A percentile compares a stretch with the other conserved stretches of the same genome.
These are phyloP conservation scores for Strigops habroptila DNA, from an alignment of 2,113 vertebrate genomes.

Conservation along the genomic window DNA sequence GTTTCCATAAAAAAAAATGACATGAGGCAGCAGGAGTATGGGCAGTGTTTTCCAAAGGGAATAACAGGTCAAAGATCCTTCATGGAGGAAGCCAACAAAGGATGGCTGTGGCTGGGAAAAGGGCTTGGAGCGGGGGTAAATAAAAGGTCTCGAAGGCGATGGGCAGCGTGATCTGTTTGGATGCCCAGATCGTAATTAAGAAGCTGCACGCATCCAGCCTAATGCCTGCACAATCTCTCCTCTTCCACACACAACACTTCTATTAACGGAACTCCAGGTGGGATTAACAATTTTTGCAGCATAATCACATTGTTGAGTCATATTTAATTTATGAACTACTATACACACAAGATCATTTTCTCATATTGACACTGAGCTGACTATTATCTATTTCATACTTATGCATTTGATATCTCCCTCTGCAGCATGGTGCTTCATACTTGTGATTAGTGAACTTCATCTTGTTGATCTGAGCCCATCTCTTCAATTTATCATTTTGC, in stretches of 20 bases:
- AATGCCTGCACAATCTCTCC: neutral
- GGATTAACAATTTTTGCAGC: conserved; percentile 17
- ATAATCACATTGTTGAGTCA: conserved; percentile 43
- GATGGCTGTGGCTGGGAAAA: neutral
- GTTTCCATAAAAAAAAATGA: neutral
- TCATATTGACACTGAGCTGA: neutral
- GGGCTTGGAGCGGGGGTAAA: neutral
- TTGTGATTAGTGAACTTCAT: conserved; percentile 45
- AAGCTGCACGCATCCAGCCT: neutral
- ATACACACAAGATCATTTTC: conserved; percentile 22
- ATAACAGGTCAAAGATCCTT: neutral
- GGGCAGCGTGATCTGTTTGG: neutral
- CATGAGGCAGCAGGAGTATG: neutral
- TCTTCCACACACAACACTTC: neutral
- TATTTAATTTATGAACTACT: conserved; percentile 51
- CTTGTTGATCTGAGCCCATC: conserved; percentile 26
- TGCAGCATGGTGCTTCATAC: neutral
- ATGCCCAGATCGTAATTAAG: neutral
- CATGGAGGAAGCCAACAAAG: neutral
- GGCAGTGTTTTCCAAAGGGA: neutral
- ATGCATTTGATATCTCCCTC: conserved; percentile 22
- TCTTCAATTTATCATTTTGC: conserved; percentile 20
- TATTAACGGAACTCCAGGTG: conserved; percentile 14
- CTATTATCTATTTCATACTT: conserved; percentile 45
- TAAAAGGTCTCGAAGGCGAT: neutral